Conservation (phyloP, 2,797 vertebrate species). For the Oreochromis grahami region DNA sequence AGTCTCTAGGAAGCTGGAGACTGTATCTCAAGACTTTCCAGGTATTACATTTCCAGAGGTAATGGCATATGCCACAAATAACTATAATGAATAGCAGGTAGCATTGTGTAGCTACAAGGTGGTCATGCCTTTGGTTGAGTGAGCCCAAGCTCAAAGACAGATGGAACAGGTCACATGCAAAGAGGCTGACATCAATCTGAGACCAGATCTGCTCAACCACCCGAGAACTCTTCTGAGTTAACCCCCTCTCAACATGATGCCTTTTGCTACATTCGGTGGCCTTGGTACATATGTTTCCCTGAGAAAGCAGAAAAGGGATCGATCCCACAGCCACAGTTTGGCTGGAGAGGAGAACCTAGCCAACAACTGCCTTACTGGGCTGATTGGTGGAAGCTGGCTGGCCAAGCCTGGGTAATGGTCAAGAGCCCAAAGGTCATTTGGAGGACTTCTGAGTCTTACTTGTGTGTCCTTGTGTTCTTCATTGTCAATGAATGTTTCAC, state of each 20-base stretch:
- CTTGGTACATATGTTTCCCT: background rate
- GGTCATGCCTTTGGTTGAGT: background rate
- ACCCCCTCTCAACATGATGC: rapidly evolving
- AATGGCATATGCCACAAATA: background rate
- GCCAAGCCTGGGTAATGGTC: background rate
- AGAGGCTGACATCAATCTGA: background rate
- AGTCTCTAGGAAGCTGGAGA: background rate
- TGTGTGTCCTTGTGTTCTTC: background rate
- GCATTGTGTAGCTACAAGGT: background rate
- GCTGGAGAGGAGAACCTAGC: background rate
- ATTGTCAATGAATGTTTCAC: background rate
- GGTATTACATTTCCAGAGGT: background rate
- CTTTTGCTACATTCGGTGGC: background rate
- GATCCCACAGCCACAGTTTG: background rate
- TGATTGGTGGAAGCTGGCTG: background rate
- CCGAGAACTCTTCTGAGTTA: background rate
- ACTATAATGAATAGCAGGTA: background rate
- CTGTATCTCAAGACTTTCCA: background rate
- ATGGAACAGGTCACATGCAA: background rate
- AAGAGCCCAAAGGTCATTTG: background rate
- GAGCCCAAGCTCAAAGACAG: background rate
- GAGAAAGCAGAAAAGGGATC: background rate
- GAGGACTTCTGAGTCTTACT: background rate
- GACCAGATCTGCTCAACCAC: background rate
- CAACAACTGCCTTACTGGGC: background rate